A percentile compares a stretch with the other conserved stretches of the same genome.
Evolutionary conservation across 1,140 invertebrate species (phyloP).

Genomic region (Lycorma delicatula): DNA sequence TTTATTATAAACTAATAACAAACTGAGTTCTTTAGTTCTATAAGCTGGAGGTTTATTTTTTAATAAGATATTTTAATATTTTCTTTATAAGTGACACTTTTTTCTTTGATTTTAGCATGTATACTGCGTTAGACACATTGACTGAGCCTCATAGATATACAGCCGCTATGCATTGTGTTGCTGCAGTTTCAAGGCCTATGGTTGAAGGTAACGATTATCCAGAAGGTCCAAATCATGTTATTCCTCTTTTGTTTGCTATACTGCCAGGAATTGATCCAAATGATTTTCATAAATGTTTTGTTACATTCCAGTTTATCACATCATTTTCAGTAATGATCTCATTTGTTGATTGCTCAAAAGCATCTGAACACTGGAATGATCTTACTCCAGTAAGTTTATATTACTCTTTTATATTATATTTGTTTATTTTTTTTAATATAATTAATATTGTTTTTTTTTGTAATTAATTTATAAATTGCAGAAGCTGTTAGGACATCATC

Average conservation of each 20-base stretch:
- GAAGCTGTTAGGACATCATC: no score
- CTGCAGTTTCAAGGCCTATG: slow-evolving; percentile 58
- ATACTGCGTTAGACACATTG: slow-evolving; percentile 68
- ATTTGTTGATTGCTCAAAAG: slow-evolving; percentile 73
- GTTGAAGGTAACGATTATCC: slow-evolving; percentile 57
- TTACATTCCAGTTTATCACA: slow-evolving; percentile 63
- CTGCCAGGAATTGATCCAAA: slow-evolving; percentile 88
- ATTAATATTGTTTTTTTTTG: background rate
- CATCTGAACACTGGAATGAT: slow-evolving; percentile 52
- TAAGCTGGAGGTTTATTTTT: no score
- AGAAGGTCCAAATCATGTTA: slow-evolving; percentile 68
- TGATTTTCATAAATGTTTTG: slow-evolving; percentile 74
- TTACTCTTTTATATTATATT: background rate
- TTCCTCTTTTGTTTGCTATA: slow-evolving; percentile 67
- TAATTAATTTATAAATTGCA: slow-evolving; percentile 47
- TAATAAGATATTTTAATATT: no score
- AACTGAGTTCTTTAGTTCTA: no score
- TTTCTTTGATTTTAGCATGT: slow-evolving; percentile 47
- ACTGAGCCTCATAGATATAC: slow-evolving; percentile 82
- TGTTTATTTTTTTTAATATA: background rate
- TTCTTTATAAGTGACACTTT: no score
- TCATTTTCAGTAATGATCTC: slow-evolving; percentile 68
- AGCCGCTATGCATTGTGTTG: slow-evolving; percentile 66
- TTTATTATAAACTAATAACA: no score
- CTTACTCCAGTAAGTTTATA: slow-evolving; percentile 52